Evolutionary conservation across 2,888 invertebrate species (phyloP).

Genomic region (Leptodirus hochenwartii): DNA sequence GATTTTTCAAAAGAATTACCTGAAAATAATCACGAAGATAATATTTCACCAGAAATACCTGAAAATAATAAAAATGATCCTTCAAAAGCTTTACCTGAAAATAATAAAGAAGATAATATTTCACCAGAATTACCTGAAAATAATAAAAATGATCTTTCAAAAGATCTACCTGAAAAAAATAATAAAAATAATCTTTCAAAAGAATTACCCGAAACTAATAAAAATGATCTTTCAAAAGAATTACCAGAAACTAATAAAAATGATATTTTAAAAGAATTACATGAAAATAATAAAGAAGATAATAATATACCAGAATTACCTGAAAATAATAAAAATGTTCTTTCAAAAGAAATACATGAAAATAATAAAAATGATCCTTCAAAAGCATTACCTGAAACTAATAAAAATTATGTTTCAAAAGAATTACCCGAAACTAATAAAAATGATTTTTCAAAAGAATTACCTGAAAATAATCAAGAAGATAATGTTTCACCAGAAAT

Average conservation of each 20-base stretch:
- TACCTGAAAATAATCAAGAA: too few species aligned
- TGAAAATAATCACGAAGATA: too few species aligned
- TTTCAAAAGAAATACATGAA: background rate
- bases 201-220: background rate
- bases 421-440: background rate
- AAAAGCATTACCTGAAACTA: background rate
- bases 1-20: background rate
- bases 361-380: background rate
- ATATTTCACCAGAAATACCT: too few species aligned
- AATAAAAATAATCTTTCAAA: too few species aligned
- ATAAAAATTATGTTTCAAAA: background rate
- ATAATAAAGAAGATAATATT: background rate
- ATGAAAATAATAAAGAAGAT: slow-evolving; percentile 3
- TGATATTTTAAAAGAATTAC: too few species aligned
- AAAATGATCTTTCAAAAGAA: background rate
- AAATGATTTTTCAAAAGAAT: background rate
- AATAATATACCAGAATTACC: too few species aligned
- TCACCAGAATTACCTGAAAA: too few species aligned
- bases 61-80: background rate
- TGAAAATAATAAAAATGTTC: background rate
- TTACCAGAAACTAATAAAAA: too few species aligned
- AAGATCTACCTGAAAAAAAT: too few species aligned
- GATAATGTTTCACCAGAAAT: background rate
- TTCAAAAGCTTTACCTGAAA: background rate
- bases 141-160: background rate